These are phyloP conservation scores for Hylomyscus alleni DNA, from an alignment of 2,797 vertebrate species.

Conservation along the genomic window DNA sequence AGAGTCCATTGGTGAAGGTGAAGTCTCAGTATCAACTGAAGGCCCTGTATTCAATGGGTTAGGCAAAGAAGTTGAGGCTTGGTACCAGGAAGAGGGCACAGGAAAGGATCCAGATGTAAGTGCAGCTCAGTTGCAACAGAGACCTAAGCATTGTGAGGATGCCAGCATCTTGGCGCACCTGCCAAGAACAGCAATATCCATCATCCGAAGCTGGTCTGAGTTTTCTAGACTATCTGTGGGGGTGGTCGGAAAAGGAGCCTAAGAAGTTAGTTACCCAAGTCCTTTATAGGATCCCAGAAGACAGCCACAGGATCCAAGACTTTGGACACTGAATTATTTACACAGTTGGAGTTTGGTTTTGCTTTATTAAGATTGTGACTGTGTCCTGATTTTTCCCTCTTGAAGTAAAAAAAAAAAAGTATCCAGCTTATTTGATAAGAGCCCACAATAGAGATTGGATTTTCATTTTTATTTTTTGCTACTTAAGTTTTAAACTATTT, in stretches of 20 bases:
- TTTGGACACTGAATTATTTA: neutral
- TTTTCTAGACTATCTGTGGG: neutral
- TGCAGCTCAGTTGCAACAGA: neutral
- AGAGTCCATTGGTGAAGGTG: neutral
- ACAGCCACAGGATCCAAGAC: neutral
- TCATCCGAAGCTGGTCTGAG: neutral
- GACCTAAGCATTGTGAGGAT: neutral
- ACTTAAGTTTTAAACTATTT: neutral
- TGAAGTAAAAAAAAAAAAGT: neutral
- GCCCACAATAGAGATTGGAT: neutral
- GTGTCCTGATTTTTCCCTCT: neutral
- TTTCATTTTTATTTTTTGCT: neutral
- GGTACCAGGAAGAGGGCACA: neutral
- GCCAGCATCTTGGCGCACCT: neutral
- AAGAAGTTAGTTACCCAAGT: neutral
- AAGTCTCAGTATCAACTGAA: neutral
- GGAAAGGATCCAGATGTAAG: neutral
- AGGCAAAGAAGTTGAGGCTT: neutral
- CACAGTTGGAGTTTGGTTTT: neutral
- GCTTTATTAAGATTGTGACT: neutral
- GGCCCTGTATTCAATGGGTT: neutral
- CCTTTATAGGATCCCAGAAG: neutral
- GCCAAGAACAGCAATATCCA: neutral
- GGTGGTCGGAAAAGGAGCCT: neutral
- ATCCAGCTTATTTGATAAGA: neutral